Evolutionary conservation across 2,888 invertebrate species (phyloP).

Genomic region (Pterobdella sp.): DNA sequence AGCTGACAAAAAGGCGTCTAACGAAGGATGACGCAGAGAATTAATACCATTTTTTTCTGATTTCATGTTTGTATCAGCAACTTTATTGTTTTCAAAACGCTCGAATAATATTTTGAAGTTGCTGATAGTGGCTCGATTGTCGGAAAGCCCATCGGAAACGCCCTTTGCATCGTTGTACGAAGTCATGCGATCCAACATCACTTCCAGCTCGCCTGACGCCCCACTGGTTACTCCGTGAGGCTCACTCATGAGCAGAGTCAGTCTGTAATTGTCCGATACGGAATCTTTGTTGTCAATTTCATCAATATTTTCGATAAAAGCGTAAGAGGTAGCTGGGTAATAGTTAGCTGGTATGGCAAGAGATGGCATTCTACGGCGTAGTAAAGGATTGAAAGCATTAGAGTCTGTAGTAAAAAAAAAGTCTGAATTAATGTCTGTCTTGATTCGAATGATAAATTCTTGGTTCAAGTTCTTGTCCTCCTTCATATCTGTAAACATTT

Average conservation of each 20-base stretch:
- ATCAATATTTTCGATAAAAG: conserved; percentile 43
- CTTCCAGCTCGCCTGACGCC: conserved; percentile 44
- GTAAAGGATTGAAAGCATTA: conserved; percentile 47
- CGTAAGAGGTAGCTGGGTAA: conserved; percentile 47
- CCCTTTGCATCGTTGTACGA: conserved; percentile 47
- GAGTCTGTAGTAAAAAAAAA: conserved; percentile 47
- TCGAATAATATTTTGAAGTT: conserved; percentile 36
- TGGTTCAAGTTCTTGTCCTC: conserved; percentile 36
- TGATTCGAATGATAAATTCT: conserved; percentile 47
- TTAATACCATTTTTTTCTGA: background rate
- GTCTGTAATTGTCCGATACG: conserved; percentile 33
- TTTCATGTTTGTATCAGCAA: background rate
- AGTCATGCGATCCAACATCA: conserved; percentile 48
- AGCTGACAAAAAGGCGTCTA: background rate
- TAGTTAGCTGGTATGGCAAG: conserved; percentile 46
- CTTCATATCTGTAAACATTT: conserved; percentile 36
- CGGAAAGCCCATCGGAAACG: conserved; percentile 45
- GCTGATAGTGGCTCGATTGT: conserved; percentile 38
- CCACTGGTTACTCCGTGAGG: conserved; percentile 46
- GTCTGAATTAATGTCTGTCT: conserved; percentile 39
- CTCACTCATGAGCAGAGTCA: conserved; percentile 45
- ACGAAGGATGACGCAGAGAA: conserved; percentile 6
- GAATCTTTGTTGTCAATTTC: background rate
- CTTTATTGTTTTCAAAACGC: background rate
- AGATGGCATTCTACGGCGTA: conserved; percentile 41